Percentiles rank a stretch among this genome's conserved stretches.
Conservation (phyloP, 2,113 vertebrate genomes). For the Paramisgurnus dabryanus region DNA sequence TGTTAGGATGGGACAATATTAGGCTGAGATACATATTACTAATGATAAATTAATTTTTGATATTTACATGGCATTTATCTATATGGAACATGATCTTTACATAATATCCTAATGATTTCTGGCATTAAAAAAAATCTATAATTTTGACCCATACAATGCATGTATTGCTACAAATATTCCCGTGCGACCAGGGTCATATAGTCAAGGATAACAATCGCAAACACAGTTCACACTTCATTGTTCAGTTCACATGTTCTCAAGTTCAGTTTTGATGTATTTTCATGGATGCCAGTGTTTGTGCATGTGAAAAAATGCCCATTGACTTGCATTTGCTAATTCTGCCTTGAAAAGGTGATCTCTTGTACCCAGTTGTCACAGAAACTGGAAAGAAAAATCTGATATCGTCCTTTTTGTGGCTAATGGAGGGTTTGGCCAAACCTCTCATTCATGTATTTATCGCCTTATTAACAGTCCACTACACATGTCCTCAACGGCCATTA, state of each 20-base stretch:
- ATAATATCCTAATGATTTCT: no score
- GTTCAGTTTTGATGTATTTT: neutral
- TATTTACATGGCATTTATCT: no score
- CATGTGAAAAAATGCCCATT: neutral
- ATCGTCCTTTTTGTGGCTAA: neutral
- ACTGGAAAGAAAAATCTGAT: neutral
- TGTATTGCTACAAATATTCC: no score
- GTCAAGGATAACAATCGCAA: neutral
- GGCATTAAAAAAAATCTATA: no score
- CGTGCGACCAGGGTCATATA: no score
- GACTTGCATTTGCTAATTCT: neutral
- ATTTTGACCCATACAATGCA: no score
- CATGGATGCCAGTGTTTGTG: neutral
- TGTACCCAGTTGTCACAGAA: neutral
- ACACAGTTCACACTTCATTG: no score
- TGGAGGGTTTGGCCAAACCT: neutral
- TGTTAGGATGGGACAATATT: no score
- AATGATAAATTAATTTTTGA: no score
- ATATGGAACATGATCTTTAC: no score
- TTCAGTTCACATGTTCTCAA: no score
- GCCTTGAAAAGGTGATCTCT: neutral
- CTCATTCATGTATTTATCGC: neutral
- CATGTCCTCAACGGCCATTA: conserved; percentile 14
- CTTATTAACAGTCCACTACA: conserved; percentile 21
- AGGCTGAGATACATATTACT: no score